Base-by-base conservation (phyloP, 2,113 vertebrate genomes). In the Probosciger aterrimus region DNA sequence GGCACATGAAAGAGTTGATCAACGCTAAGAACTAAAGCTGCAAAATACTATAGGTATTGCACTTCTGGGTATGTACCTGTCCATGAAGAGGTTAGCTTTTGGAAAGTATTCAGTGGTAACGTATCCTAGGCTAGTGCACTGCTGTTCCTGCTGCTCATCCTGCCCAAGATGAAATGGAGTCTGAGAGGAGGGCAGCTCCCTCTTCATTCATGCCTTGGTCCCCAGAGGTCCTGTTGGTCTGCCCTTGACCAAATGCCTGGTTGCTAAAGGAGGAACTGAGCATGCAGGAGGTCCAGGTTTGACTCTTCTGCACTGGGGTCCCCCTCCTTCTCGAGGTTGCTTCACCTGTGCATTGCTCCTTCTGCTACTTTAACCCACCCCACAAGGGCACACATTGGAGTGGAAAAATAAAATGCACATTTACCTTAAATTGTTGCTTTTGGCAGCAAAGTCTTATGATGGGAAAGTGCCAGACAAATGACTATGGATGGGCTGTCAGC, bases 151-250 rank as follows among this genome's bases (percentile, higher is more conserved):
- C 39, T 39, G 39, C 39, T 39, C 39, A 39, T 39, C 39, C 37
- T 41, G n/a, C n/a, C 23, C 0, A 2, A 74, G 22, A 13, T 14
- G 14, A 55, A 15, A 47, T 6, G 11, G 18, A 46, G 41, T 49
- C 49, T 41, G 22, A 1, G 1, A 57, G 17, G 18, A 63, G 37
- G 22, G 16, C 31, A 81, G 18, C 35, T 75, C 35, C 10, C 7
- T 55, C 27, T 8, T 82, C 0, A 0, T 44, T 77, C 60, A 49
- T 60, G 31, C 16, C 44, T 86, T 60, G 31, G 31, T 4, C 8
- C 7, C 4, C 3, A 7, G 27, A 14, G 8, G 14, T 71, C 4
- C 0, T 10, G 6, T 7, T 73, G 14, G 4, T 39, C 11, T 6
- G 9, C 14, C 33, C 19, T 55, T 69, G 28, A 53, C 10, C n/a